phyloP scores from a whole-genome alignment of 2,113 vertebrate species.

The Lampris megalopsis region DNA sequence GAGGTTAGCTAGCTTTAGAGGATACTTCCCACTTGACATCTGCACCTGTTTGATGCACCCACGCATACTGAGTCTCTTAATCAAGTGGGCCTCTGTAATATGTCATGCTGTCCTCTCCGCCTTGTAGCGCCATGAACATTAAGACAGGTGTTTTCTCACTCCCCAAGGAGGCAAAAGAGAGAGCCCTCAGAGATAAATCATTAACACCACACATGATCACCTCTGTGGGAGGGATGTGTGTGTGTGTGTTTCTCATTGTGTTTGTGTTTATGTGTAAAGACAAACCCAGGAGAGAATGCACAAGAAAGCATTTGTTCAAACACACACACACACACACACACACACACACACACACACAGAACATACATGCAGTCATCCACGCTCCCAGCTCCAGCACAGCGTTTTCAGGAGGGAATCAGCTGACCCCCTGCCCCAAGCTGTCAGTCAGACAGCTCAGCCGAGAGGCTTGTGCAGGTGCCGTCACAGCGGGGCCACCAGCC shows the following conservation, averaged over 20 bases:
- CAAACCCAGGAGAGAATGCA: no score
- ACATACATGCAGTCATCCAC: no score
- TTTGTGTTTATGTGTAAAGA: no score
- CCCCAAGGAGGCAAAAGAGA: slow-evolving; percentile 28
- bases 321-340: neutral
- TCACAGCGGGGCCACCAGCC: no score
- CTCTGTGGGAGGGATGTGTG: neutral
- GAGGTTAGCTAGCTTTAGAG: slow-evolving; percentile 29
- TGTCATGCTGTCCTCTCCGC: slow-evolving; percentile 14
- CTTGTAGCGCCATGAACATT: slow-evolving; percentile 42
- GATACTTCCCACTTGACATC: slow-evolving; percentile 20
- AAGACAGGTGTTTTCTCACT: slow-evolving; percentile 52
- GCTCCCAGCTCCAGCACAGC: no score
- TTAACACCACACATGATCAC: slow-evolving; percentile 16
- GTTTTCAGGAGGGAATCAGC: no score
- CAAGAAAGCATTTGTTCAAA: no score
- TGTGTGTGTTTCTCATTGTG: neutral
- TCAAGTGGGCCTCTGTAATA: slow-evolving; percentile 24
- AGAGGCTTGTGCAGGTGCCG: no score
- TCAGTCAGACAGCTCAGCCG: no score
- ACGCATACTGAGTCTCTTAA: slow-evolving; percentile 40
- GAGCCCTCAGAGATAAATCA: slow-evolving; percentile 38
- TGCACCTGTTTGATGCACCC: slow-evolving; percentile 21
- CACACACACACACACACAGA: neutral
- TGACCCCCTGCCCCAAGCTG: no score